Evolutionary conservation across 1,140 invertebrate species (phyloP).

Genomic region (Papilio polyxenes): DNA sequence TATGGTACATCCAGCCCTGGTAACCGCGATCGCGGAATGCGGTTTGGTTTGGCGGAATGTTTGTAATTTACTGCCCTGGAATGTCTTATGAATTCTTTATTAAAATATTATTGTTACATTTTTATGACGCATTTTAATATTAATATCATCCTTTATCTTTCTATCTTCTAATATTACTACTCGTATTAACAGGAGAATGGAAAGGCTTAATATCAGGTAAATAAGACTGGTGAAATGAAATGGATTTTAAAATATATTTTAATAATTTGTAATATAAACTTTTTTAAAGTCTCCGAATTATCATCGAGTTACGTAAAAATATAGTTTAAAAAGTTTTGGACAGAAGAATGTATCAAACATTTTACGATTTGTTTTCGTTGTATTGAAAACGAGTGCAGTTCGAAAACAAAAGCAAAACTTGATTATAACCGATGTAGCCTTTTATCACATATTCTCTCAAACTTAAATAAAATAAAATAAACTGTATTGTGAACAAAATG

Average conservation of each 20-base stretch:
- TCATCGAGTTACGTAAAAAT: background rate
- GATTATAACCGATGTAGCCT: background rate
- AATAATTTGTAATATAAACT: too few relatives aligned
- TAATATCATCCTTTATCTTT: too few relatives aligned
- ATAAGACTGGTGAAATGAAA: too few relatives aligned
- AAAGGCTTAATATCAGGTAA: too few relatives aligned
- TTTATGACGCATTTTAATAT: too few relatives aligned
- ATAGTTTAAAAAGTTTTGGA: background rate
- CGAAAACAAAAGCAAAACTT: background rate
- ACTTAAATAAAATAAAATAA: background rate
- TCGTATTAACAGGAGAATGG: too few relatives aligned
- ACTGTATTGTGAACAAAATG: background rate
- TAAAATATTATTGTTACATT: background rate
- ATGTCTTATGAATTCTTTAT: conserved; percentile 5
- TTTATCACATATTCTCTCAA: background rate
- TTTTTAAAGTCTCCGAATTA: background rate
- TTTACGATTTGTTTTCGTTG: background rate
- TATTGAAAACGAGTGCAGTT: background rate
- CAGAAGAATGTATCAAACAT: background rate
- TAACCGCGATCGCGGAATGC: conserved; percentile 1
- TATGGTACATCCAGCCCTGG: background rate
- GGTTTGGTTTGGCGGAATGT: conserved; percentile 17
- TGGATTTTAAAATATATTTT: too few relatives aligned
- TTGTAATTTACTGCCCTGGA: conserved; percentile 8
- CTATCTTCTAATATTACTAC: too few relatives aligned